Evolutionary conservation across 2,888 invertebrate species (phyloP), one percentile per base, ranked within the genome.

Genomic region (Polyommatus icarus): DNA sequence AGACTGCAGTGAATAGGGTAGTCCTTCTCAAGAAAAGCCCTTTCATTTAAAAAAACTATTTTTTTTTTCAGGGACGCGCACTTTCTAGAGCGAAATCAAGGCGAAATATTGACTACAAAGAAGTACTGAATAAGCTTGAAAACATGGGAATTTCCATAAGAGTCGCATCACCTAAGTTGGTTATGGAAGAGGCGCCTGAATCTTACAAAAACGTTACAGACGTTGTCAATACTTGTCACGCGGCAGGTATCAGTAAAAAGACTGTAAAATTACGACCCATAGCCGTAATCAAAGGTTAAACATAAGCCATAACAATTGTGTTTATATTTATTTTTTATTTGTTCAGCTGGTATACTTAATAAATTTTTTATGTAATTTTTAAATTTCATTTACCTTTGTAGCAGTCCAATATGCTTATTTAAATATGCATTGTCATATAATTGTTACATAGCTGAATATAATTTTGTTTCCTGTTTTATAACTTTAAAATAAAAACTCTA

Each of bases 191-290:
- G 94, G 98, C 99, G 5, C 99, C 99, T 0, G 99, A 99, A 87
- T 99, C 99, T 0, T 99, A 99, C 91, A 99, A 99, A 93, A 98
- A 99, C 94, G 99, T 99, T 0, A 99, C 99, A 0, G 99, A 99
- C 94, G 99, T 99, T 10, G 99, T 99, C 0, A 96, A 99, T 89
- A 99, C 99, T 3, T 99, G 99, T 85, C 99, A 99, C 89, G 97
- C 96, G 32, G 99, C 99, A 59, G 99, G 99, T 20, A 99, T 99
- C 79, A 99, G 99, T 86, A 98, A 98, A 88, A 99, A 99, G 89
- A 96, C 98, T 85, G 97, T 99, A 67, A 99, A 99, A 92, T 94
- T 99, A 84, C 95, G 99, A 83, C 99, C 99, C 0, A 98, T 99
- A 87, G 99, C 99, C 79, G 99, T 99, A 40, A 99, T 99, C 83